Conservation (phyloP, 2,797 vertebrate genomes). For the Limnodromus scolopaceus region DNA sequence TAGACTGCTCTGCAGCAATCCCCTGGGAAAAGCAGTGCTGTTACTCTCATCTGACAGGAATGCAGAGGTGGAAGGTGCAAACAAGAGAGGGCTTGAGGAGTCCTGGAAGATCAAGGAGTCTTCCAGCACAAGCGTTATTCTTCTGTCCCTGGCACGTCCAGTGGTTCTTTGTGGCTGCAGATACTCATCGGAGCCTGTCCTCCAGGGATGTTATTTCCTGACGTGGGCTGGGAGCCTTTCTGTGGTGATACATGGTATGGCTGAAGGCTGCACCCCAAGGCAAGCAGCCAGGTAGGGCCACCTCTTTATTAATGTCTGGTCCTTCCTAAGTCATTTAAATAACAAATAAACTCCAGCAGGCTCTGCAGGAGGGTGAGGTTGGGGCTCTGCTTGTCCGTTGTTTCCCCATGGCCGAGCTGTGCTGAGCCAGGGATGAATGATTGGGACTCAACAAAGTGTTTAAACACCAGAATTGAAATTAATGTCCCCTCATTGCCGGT, state of each 20-base stretch:
- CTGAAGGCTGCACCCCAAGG: neutral
- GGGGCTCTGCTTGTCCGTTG: neutral
- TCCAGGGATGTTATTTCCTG: neutral
- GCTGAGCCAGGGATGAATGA: constrained; percentile 84
- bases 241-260: neutral
- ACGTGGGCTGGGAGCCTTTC: neutral
- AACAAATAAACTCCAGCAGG: neutral
- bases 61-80: neutral
- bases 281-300: neutral
- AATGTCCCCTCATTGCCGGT: constrained; percentile 84
- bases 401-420: constrained; percentile 64
- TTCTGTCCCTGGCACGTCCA: neutral
- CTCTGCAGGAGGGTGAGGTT: neutral
- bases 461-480: constrained; percentile 89
- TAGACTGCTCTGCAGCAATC: neutral
- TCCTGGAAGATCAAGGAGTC: neutral
- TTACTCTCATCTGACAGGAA: neutral
- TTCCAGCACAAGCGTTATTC: neutral
- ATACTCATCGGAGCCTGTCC: neutral
- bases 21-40: neutral
- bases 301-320: neutral
- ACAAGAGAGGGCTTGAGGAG: neutral
- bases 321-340: neutral
- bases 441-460: constrained; percentile 88
- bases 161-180: neutral